A percentile compares a stretch with the other conserved stretches of the same genome.
Evolutionary conservation across 2,113 vertebrate genomes (phyloP).

Genomic region (Anolis sagrei): DNA sequence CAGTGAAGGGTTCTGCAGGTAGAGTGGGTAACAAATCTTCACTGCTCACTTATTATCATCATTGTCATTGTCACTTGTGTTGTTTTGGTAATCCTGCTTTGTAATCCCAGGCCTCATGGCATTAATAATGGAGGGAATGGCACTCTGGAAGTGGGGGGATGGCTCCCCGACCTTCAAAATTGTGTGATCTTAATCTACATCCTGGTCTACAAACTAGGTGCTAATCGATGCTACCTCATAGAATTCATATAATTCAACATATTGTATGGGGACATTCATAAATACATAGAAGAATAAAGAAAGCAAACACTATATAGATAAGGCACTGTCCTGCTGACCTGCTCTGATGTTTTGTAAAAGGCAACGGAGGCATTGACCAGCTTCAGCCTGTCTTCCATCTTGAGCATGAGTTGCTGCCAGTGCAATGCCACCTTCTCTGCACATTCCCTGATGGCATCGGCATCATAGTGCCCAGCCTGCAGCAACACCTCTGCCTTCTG

Average conservation of each 20-base stretch:
- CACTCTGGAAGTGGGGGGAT: background rate
- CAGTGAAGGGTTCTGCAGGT: background rate
- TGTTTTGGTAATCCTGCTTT: background rate
- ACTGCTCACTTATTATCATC: too few relatives aligned
- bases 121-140: background rate
- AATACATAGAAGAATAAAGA: background rate
- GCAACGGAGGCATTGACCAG: conserved; percentile 97
- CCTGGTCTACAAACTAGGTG: background rate
- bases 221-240: background rate
- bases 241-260: background rate
- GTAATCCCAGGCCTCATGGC: background rate
- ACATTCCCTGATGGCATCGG: conserved; percentile 91
- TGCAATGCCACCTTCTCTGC: conserved; percentile 96
- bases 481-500: conserved; percentile 95
- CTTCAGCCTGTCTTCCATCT: conserved; percentile 98
- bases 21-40: too few relatives aligned
- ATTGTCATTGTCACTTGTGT: background rate
- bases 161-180: too few relatives aligned
- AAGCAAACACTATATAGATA: background rate
- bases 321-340: conserved; percentile 77
- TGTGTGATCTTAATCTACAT: background rate
- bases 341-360: conserved; percentile 98
- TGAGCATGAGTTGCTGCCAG: conserved; percentile 99
- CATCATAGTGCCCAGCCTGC: conserved; percentile 93
- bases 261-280: background rate